Evolutionary conservation across 2,888 invertebrate species (phyloP).

Genomic region (Aspidiotus destructor): DNA sequence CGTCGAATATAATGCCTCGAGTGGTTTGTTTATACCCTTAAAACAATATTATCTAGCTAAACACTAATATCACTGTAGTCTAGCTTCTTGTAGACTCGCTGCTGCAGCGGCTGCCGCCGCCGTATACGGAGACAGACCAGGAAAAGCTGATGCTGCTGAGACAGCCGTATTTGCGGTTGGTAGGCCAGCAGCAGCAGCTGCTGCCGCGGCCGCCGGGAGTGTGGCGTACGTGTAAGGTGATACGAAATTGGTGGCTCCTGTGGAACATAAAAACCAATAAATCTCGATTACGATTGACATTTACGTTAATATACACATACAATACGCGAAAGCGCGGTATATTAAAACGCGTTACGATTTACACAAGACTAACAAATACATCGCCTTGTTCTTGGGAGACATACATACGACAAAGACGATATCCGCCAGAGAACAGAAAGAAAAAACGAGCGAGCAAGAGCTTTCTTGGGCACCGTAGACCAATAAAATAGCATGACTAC

Average conservation of each 20-base stretch:
- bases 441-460: too few relatives aligned
- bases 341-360: too few relatives aligned
- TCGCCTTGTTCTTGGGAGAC: too few relatives aligned
- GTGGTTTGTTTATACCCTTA: too few relatives aligned
- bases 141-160: conserved; percentile 50
- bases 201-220: conserved; percentile 51
- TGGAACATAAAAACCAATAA: conserved; percentile 34
- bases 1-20: too few relatives aligned
- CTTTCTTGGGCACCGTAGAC: too few relatives aligned
- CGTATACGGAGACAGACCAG: conserved; percentile 52
- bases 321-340: too few relatives aligned
- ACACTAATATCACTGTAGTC: conserved; percentile 54
- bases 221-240: conserved; percentile 63
- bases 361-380: too few relatives aligned
- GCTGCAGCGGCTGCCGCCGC: conserved; percentile 52
- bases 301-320: not conserved
- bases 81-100: conserved; percentile 64
- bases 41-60: not conserved
- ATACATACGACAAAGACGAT: too few relatives aligned
- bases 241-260: conserved; percentile 60
- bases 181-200: conserved; percentile 52
- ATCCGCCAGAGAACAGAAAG: too few relatives aligned
- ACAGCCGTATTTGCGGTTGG: conserved; percentile 46
- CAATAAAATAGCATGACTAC: too few relatives aligned
- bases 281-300: not conserved